Evolutionary conservation across 2,113 vertebrate genomes (phyloP).

Genomic region (Paracanthobrama guichenoti): DNA sequence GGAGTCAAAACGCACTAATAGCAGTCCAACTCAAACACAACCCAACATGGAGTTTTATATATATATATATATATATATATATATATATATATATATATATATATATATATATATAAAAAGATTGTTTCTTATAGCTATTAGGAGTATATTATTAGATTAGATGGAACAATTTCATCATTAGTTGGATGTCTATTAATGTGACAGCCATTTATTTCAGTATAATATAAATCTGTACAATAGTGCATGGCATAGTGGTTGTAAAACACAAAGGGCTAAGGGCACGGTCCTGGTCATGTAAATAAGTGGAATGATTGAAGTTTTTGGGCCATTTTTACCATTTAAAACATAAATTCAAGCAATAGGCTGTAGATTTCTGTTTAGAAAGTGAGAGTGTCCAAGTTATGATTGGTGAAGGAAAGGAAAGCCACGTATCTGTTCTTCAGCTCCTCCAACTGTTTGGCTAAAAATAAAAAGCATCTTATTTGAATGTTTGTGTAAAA

Average conservation of each 20-base stretch:
- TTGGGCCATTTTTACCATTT: not conserved
- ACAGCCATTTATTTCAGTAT: not conserved
- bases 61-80: too few species aligned
- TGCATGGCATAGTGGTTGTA: not conserved
- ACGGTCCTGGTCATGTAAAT: not conserved
- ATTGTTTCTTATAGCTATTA: not conserved
- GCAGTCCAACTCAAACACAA: not conserved
- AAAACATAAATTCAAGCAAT: not conserved
- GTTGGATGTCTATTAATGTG: not conserved
- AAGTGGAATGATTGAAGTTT: not conserved
- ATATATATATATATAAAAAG: too few species aligned
- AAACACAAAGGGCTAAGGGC: not conserved
- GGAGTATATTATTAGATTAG: not conserved
- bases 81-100: too few species aligned
- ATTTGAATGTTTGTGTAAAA: not conserved
- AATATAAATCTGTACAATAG: not conserved
- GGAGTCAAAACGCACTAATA: not conserved
- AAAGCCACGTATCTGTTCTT: slow-evolving; percentile 55
- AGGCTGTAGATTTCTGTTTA: not conserved
- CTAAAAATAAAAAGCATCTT: slow-evolving; percentile 53
- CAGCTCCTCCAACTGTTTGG: slow-evolving; percentile 66
- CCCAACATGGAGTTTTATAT: not conserved
- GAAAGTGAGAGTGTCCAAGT: not conserved
- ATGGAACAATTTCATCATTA: not conserved
- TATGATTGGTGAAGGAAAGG: slow-evolving; percentile 56